These are phyloP conservation scores for Bubo bubo DNA, from an alignment of 2,113 vertebrate species.

Conservation along the genomic window DNA sequence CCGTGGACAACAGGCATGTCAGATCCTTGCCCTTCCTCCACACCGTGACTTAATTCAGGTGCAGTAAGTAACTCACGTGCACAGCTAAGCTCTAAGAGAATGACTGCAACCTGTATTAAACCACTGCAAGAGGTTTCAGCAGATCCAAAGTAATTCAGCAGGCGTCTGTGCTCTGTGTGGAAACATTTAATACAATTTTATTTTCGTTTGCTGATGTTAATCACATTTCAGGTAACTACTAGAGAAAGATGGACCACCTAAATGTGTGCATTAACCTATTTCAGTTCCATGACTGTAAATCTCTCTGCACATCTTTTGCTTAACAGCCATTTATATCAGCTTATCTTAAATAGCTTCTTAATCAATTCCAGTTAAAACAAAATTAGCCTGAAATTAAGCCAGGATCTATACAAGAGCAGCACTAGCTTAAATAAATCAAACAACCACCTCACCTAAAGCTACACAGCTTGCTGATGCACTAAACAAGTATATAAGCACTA, in stretches of 20 bases:
- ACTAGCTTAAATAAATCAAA: conserved; percentile 12
- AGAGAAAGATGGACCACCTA: not conserved
- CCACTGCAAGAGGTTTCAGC: not conserved
- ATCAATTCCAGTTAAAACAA: conserved; percentile 6
- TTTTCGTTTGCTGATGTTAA: not conserved
- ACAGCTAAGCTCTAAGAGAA: not conserved
- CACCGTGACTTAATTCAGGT: rapidly evolving
- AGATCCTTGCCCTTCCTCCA: not conserved
- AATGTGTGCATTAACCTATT: not conserved
- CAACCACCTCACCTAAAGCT: not conserved
- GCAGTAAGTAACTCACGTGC: not conserved
- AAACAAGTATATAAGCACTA: not conserved
- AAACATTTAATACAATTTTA: not conserved
- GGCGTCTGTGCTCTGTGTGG: rapidly evolving
- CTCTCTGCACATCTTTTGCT: not conserved
- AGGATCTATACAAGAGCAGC: not conserved
- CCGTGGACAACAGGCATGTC: rapidly evolving
- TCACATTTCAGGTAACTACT: not conserved
- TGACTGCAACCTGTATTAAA: not conserved
- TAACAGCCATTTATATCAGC: not conserved
- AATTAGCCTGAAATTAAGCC: conserved; percentile 36
- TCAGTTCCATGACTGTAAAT: not conserved
- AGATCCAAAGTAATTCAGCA: not conserved
- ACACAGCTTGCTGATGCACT: not conserved
- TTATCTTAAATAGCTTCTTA: conserved; percentile 5